Base-by-base conservation (phyloP, 2,888 invertebrate species). In the Rhagium mordax region DNA sequence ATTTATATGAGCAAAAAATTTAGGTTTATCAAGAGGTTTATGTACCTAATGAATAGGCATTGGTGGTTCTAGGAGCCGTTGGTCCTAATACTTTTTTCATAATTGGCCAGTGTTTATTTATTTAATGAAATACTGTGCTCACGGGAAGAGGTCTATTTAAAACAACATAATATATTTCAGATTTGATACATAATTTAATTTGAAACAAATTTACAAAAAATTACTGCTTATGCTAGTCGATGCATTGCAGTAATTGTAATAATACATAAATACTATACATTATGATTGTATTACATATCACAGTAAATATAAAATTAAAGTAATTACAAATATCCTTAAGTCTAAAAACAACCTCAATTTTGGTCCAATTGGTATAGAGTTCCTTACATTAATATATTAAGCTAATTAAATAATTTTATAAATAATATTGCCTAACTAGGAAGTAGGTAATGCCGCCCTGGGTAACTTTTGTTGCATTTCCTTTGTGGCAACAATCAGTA, bases 251-350 rank as follows among this genome's bases (percentile, higher is more conserved):
- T 72, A 71, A 74, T 73, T 68, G 29, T 69, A 71, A 74, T 74
- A 73, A 76, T 70, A 75, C 72, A 81, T 81, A 81, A 79, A 78
- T 79, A 79, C 77, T 79, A 79, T 78, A 79, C 75, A 78, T 69
- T 70, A 71, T 78, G 76, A 74, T 79, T 75, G 75, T 57, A 77
- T 81, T 76, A 77, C 80, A 82, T 81, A 84, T 84, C 84, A 84
- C 84, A 84, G 84, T 82, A 81, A 77, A 64, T 72, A 72, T 77
- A 70, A 75, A 76, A 73, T 75, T 65, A 72, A 75, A 55, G 18
- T 67, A 66, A 64, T 64, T 62, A 71, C 21, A 74, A 70, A 68
- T 55, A 47, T 57, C 20, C 66, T 74, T 57, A 61, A 55, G 21
- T 27, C 53, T 62, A 67, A 33, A 57, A 77, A 74, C 78, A 77